Evolutionary conservation across 2,113 vertebrate genomes (phyloP), one percentile per base, ranked within the genome.

Genomic region (Thalassarche chlororhynchos): DNA sequence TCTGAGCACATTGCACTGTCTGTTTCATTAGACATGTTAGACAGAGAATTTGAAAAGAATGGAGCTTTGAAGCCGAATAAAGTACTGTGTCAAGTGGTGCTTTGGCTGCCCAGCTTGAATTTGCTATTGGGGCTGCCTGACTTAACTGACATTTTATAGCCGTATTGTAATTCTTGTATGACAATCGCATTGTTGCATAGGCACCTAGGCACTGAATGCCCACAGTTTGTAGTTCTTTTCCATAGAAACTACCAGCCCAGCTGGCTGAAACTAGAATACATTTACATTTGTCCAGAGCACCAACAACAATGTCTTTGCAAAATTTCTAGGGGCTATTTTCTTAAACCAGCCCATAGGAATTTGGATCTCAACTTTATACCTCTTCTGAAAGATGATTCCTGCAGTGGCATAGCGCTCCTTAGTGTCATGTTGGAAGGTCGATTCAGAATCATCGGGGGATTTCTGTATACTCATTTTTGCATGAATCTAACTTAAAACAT

Each of bases 41-140:
- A 86, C 42, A 51, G 60, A 83, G 54, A 89, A 91, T 91, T 74
- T 87, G 84, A 55, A 88, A 96, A 94, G 78, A 96, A 88, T 51
- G 23, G 46, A 80, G 78, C 66, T 93, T 93, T 88, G 89, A 91
- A 79, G 75, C 52, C 0, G 0, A 82, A 83, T 76, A 70, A 93
- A 93, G 44, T 77, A 54, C 75, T 88, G n/a, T 74, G 87, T 83
- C 46, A 70, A 87, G 32, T 79, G 68, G 65, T 62, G 66, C 70
- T 91, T 62, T 51, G 49, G 38, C 58, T 91, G 49, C 70, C 61
- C 75, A 82, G 70, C 81, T 85, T 44, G 8, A 58, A 72, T 95
- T 91, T 89, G 57, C 25, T 93, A 6, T 54, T 82, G 52, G 57
- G 46, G 46, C 90, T 83, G 58, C 81, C 89, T 86, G 70, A 51